A percentile compares a stretch with the other conserved stretches of the same genome.
phyloP scores from a whole-genome alignment of 2,888 invertebrate species.

The Eugnorisma glareosa region DNA sequence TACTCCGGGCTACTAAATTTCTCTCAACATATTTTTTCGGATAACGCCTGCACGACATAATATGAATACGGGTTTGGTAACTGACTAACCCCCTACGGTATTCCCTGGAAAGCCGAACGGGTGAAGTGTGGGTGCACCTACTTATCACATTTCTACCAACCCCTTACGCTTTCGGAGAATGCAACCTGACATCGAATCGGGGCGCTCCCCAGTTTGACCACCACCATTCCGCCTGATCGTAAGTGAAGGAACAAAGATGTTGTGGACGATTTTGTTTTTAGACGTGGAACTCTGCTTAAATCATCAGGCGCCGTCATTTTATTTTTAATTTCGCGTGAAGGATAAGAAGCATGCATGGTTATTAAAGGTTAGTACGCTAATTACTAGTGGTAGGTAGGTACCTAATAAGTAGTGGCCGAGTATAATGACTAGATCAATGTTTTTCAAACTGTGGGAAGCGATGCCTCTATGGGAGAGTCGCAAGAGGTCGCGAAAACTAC shows the following conservation, averaged over 20 bases:
- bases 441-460: too few relatives aligned
- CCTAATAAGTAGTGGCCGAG: background rate
- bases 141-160: background rate
- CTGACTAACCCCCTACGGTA: background rate
- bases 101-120: background rate
- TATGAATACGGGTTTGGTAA: background rate
- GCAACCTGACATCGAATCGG: background rate
- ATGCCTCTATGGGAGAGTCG: too few relatives aligned
- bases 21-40: background rate
- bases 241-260: background rate
- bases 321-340: background rate
- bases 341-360: background rate
- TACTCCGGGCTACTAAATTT: background rate
- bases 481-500: too few relatives aligned
- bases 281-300: background rate
- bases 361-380: background rate
- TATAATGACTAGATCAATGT: too few relatives aligned
- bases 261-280: background rate
- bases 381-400: background rate
- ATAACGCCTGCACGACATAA: background rate
- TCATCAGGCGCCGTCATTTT: slow-evolving; percentile 4
- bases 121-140: too few relatives aligned
- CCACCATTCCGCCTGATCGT: background rate
- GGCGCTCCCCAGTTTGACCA: background rate
- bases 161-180: background rate